These are phyloP conservation scores for Lutjanus erythropterus DNA, from an alignment of 2,113 vertebrate species.

Conservation along the genomic window DNA sequence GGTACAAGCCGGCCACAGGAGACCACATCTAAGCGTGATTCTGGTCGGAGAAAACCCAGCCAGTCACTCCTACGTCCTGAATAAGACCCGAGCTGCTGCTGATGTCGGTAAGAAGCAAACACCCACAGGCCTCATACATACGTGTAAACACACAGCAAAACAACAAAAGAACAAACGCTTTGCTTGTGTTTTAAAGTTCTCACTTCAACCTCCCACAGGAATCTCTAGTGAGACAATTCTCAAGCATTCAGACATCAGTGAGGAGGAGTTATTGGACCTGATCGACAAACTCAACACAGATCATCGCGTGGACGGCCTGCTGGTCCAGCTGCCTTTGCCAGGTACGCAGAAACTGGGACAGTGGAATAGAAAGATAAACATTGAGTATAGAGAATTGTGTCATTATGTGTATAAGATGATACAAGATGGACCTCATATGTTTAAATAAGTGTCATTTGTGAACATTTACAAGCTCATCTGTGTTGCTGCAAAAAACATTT, in stretches of 20 bases:
- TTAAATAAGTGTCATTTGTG: neutral
- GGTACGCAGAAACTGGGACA: slow-evolving; percentile 79
- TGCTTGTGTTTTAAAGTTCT: slow-evolving; percentile 1
- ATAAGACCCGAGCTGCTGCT: slow-evolving; percentile 93
- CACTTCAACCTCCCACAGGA: slow-evolving; percentile 81
- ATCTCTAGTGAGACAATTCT: slow-evolving; percentile 96
- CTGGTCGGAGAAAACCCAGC: slow-evolving; percentile 95
- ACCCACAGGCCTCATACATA: neutral
- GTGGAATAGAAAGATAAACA: neutral
- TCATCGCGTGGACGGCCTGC: slow-evolving; percentile 90
- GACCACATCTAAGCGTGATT: slow-evolving; percentile 94
- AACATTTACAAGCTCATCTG: neutral
- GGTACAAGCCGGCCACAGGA: slow-evolving; percentile 89
- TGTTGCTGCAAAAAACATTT: neutral
- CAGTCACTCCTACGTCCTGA: slow-evolving; percentile 96
- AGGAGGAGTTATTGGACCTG: slow-evolving; percentile 93
- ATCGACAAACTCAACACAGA: slow-evolving; percentile 93
- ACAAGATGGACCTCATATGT: no score
- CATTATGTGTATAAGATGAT: no score
- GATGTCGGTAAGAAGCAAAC: slow-evolving; percentile 89
- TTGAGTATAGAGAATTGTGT: neutral
- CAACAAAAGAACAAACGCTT: neutral
- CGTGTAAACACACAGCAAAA: neutral
- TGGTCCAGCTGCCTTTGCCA: slow-evolving; percentile 97
- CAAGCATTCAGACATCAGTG: slow-evolving; percentile 88